phyloP scores from a whole-genome alignment of 2,888 invertebrate species.

The Chloroclystis v-ata region DNA sequence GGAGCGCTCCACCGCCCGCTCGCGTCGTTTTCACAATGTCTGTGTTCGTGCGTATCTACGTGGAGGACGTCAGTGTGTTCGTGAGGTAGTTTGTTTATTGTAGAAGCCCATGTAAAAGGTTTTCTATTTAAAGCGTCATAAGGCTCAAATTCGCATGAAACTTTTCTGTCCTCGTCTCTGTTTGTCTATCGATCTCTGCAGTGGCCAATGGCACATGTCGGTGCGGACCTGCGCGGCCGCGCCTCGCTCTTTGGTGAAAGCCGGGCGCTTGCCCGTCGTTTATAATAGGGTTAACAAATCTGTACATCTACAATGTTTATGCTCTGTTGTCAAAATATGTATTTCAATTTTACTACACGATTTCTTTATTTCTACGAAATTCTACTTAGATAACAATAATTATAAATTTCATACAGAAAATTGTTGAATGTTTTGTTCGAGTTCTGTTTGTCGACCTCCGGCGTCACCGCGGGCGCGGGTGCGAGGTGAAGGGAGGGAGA shows the following conservation, averaged over 20 bases:
- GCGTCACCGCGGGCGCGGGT: constrained; percentile 49
- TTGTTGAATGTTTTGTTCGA: constrained; percentile 65
- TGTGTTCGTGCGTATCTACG: constrained; percentile 64
- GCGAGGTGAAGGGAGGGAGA: constrained; percentile 55
- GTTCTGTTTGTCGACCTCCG: constrained; percentile 61
- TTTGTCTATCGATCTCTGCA: constrained; percentile 81
- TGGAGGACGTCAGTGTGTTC: constrained; percentile 62
- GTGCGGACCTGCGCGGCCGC: constrained; percentile 73
- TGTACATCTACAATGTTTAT: constrained; percentile 42
- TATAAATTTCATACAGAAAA: constrained; percentile 42
- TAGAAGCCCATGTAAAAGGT: constrained; percentile 56
- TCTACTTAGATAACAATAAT: constrained; percentile 49
- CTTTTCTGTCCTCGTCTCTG: constrained; percentile 75
- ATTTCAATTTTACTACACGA: too few relatives aligned
- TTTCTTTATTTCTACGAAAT: too few relatives aligned
- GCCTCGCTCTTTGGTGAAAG: constrained; percentile 68
- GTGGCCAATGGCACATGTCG: constrained; percentile 81
- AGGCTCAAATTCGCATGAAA: constrained; percentile 66
- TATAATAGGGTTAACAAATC: constrained; percentile 37
- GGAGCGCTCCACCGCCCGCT: constrained; percentile 57
- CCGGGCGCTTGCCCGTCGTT: constrained; percentile 54
- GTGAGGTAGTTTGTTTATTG: constrained; percentile 80
- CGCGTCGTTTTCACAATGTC: constrained; percentile 65
- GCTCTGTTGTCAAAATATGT: constrained; percentile 57
- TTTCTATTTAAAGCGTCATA: constrained; percentile 52